Percentiles rank a stretch among this genome's conserved stretches.
Evolutionary conservation across 2,888 invertebrate species (phyloP).

Genomic region (Pandemis heparana): DNA sequence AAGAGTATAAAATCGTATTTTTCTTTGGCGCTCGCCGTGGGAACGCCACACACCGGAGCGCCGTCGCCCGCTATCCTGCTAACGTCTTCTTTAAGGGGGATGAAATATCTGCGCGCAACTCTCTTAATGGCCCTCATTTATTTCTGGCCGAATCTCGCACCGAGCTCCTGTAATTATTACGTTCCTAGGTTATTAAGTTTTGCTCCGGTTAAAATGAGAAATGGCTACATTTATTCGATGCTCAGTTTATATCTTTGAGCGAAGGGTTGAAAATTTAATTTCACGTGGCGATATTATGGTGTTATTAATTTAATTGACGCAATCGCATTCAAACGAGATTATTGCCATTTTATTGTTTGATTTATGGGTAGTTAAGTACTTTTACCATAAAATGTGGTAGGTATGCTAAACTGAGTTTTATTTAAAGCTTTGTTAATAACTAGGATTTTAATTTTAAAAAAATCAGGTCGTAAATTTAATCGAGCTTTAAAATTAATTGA

Average conservation of each 20-base stretch:
- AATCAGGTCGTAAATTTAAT: too few species aligned
- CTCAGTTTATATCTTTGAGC: constrained; percentile 77
- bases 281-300: constrained; percentile 72
- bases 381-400: background rate
- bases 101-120: constrained; percentile 84
- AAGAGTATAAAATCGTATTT: background rate
- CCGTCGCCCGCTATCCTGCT: constrained; percentile 67
- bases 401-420: background rate
- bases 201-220: constrained; percentile 83
- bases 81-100: constrained; percentile 83
- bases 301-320: constrained; percentile 75
- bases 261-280: constrained; percentile 82
- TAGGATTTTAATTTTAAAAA: background rate
- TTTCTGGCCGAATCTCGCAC: constrained; percentile 82
- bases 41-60: constrained; percentile 69
- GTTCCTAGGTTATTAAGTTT: constrained; percentile 84
- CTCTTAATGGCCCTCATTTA: constrained; percentile 84
- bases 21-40: constrained; percentile 75
- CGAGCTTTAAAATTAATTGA: too few species aligned
- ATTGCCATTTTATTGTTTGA: constrained; percentile 34
- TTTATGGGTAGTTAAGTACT: constrained; percentile 2
- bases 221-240: constrained; percentile 80
- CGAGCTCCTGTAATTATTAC: constrained; percentile 83
- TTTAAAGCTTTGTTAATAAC: background rate
- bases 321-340: constrained; percentile 17